These are phyloP conservation scores for Nibea albiflora DNA, from an alignment of 2,113 vertebrate genomes.

Conservation along the genomic window DNA sequence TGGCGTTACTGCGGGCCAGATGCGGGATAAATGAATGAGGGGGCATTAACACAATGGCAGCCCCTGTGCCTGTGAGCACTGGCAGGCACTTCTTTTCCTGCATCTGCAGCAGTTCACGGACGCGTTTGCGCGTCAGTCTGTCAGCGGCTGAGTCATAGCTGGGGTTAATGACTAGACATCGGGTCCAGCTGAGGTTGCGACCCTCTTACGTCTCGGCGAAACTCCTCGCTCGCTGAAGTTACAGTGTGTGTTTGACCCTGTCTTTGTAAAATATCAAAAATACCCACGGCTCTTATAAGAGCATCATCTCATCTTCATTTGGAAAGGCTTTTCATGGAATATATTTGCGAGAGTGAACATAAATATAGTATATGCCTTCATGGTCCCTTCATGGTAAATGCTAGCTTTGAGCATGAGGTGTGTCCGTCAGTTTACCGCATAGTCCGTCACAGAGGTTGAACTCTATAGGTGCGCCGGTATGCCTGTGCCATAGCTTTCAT, in stretches of 20 bases:
- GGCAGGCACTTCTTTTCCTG: conserved; percentile 17
- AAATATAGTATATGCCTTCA: background rate
- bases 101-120: conserved; percentile 38
- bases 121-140: background rate
- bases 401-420: background rate
- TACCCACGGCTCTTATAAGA: background rate
- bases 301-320: background rate
- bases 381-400: background rate
- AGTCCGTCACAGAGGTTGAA: background rate
- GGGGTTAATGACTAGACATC: conserved; percentile 36
- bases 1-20: conserved; percentile 39
- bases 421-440: background rate
- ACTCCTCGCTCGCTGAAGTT: background rate
- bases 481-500: background rate
- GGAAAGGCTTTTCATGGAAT: background rate
- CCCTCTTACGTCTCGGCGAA: conserved; percentile 12
- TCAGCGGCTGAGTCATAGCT: background rate
- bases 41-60: conserved; percentile 17
- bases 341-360: background rate
- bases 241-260: background rate
- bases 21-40: conserved; percentile 25
- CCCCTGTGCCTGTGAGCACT: conserved; percentile 10
- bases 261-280: background rate
- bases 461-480: background rate
- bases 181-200: conserved; percentile 16